Base-by-base conservation (phyloP, 2,888 invertebrate species). In the Agrenia bidenticulata region DNA sequence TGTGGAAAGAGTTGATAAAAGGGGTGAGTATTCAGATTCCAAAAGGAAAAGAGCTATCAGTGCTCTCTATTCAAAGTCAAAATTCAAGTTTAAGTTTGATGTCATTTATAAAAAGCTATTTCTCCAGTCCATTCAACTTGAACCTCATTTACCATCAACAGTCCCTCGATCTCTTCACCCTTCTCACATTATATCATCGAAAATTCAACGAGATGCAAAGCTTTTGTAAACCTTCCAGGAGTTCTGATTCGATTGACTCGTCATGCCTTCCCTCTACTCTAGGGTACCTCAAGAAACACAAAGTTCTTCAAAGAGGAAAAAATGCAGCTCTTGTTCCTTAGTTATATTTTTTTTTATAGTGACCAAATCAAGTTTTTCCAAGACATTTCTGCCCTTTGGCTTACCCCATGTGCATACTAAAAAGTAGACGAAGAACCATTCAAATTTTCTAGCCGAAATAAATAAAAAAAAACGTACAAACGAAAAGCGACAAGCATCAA, bases 151-250 rank as follows among this genome's bases (percentile, higher is more conserved):
- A 19, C 4, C 21, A 51, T 19, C 4, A 15, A 21, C 45, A 5
- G 5, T 45, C 45, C 19, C 45, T 17, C 45, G 45, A 19, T 45
- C 15, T 17, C 7, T 55, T 26, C 24, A 27, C 27, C 55, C 27
- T 55, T 27, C 27, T 27, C 32, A 27, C 13, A 55, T 55, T 55
- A 55, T 55, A 32, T 55, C 55, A 55, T 55, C 24, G 55, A 32
- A 26, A 55, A 55, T 55, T 55, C 26, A 55, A 32, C 5, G 32
- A 32, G 32, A 32, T 32, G 32, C 32, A 32, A 32, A 32, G 32
- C 32, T 32, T 32, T 32, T 32, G 32, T 32, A 11, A 32, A 32
- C 32, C 32, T 32, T 32, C 32, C 32, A 32, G 32, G 32, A 32
- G 32, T 11, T 32, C 32, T 32, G 32, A 32, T 32, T 32, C 32